A percentile compares a stretch with the other conserved stretches of the same genome.
Evolutionary conservation across 2,797 vertebrate species (phyloP).

Genomic region (Syndactyla subalaris): DNA sequence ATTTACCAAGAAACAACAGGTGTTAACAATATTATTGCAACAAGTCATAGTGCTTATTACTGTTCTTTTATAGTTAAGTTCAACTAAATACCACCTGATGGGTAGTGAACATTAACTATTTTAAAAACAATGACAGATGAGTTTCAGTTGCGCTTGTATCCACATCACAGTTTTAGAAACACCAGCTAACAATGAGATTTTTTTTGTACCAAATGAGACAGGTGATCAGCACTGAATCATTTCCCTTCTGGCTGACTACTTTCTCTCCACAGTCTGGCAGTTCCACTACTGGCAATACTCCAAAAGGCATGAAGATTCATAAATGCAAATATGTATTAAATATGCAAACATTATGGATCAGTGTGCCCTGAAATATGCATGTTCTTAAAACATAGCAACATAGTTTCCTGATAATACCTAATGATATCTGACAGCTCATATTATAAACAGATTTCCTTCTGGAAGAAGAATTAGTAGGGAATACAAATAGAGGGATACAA

Average conservation of each 20-base stretch:
- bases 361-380: constrained; percentile 4
- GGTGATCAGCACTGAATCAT: neutral
- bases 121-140: neutral
- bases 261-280: neutral
- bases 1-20: neutral
- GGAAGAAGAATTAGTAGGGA: constrained; percentile 6
- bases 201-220: neutral
- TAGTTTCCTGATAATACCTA: constrained; percentile 7
- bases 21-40: neutral
- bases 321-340: constrained; percentile 46
- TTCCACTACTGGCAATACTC: neutral
- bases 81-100: neutral
- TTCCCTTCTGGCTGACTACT: neutral
- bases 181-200: neutral
- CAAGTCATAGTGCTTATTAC: neutral
- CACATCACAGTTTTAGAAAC: neutral
- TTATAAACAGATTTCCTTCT: constrained; percentile 17
- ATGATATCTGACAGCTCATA: constrained; percentile 28
- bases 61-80: neutral
- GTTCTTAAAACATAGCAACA: constrained; percentile 15
- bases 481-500: neutral
- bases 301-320: constrained; percentile 7
- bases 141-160: neutral
- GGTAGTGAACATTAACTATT: neutral
- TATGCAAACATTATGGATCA: constrained; percentile 45